Base-by-base conservation (phyloP, 2,113 vertebrate species). In the Nyctibius bracteatus region DNA sequence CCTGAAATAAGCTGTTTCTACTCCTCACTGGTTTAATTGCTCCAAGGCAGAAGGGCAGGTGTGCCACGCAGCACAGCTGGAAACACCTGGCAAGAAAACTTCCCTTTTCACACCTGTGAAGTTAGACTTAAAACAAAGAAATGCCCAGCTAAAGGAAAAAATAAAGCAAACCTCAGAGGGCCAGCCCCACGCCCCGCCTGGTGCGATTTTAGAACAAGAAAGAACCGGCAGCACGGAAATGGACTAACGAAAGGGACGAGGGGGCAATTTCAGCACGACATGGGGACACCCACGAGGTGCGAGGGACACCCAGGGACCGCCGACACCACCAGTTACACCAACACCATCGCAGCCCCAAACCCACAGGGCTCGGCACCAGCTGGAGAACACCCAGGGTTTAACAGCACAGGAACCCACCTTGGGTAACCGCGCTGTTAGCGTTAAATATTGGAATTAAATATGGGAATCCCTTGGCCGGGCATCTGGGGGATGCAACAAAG, bases 401-500 rank as follows among this genome's bases (percentile, higher is more conserved):
- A 14, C 37, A 85, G 61, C 57, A 13, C 6, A 4, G 22, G 43
- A 33, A 25, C n/a, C n/a, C 70, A 10, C 70, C 55, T 6, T 2
- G 35, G 8, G 62, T 2, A 0, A 15, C 35, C 5, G 1, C 6
- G 5, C 21, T 3, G 12, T 2, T 14, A 65, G 3, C 24, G 2
- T 16, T 14, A 31, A 81, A 71, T 10, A 27, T 3, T 5, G 7
- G 51, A 19, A n/a, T 16, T 14, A 31, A 81, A 71, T 10, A 27
- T 3, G 5, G 7, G 51, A 19, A 63, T 3, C 74, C 51, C 46
- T 7, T 8, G 24, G 25, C 35, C 0, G 11, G 71, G 80, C 62
- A 85, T 8, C n/a, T 11, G 35, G 35, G 35, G 55, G 52, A 41
- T 63, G 66, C 89, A 86, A 96, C 93, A 96, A 96, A 96, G 93